Evolutionary conservation across 2,888 invertebrate genomes (phyloP).

Genomic region (Ecliptopera silaceata): DNA sequence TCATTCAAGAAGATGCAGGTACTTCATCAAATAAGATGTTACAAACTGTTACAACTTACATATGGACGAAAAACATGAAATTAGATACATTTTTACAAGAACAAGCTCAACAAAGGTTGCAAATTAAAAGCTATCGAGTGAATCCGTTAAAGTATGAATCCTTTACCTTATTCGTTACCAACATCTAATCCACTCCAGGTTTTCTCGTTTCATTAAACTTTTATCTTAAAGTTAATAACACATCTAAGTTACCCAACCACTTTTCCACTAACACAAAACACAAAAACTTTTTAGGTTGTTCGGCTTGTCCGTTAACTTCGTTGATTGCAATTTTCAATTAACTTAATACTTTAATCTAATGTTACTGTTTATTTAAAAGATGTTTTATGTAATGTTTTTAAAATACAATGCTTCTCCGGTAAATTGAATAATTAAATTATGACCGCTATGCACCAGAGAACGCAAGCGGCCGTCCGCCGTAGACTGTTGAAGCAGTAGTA

Average conservation of each 20-base stretch:
- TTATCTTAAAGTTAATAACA: constrained; percentile 45
- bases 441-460: constrained; percentile 49
- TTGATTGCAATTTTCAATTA: constrained; percentile 30
- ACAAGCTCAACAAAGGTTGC: constrained; percentile 29
- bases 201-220: constrained; percentile 59
- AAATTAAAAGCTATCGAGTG: constrained; percentile 40
- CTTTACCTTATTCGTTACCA: constrained; percentile 72
- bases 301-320: constrained; percentile 31
- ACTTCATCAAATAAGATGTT: constrained; percentile 32
- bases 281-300: constrained; percentile 58
- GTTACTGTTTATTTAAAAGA: constrained; percentile 27
- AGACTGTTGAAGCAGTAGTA: constrained; percentile 67
- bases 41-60: background rate
- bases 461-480: constrained; percentile 70
- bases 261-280: constrained; percentile 67
- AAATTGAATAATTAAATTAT: constrained; percentile 44
- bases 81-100: background rate
- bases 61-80: background rate
- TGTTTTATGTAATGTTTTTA: constrained; percentile 46
- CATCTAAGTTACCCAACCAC: constrained; percentile 62
- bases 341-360: constrained; percentile 14
- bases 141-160: constrained; percentile 73
- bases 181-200: constrained; percentile 68
- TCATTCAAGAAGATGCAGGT: constrained; percentile 37
- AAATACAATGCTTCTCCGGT: constrained; percentile 48